phyloP scores from a whole-genome alignment of 2,888 invertebrate genomes.

The Drosophila percnosoma region DNA sequence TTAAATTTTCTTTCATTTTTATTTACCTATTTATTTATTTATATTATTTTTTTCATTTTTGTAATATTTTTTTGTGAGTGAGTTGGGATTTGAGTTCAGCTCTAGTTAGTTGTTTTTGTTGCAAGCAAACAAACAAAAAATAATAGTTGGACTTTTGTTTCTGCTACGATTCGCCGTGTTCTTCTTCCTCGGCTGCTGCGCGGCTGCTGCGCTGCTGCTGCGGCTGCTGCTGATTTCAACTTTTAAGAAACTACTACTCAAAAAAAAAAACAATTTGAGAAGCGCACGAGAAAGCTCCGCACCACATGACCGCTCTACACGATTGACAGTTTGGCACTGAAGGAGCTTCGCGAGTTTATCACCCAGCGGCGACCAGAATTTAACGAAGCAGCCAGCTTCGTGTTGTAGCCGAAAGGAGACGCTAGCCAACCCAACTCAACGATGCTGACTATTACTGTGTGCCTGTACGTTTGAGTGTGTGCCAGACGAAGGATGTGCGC shows the following conservation, averaged over 20 bases:
- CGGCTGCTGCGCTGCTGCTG: slow-evolving; percentile 12
- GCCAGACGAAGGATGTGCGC: slow-evolving; percentile 42
- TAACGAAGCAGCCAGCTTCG: slow-evolving; percentile 20
- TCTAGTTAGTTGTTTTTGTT: slow-evolving; percentile 29
- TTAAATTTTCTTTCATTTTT: slow-evolving; percentile 10
- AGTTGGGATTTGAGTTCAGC: slow-evolving; percentile 31
- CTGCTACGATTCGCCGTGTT: slow-evolving; percentile 28
- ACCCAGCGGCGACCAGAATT: slow-evolving; percentile 22
- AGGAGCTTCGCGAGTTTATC: slow-evolving; percentile 57
- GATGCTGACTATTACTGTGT: slow-evolving; percentile 20
- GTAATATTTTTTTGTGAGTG: background rate
- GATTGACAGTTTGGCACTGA: slow-evolving; percentile 84
- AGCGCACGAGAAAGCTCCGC: slow-evolving; percentile 71
- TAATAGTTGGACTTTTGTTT: slow-evolving; percentile 39
- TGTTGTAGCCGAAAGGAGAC: slow-evolving; percentile 25
- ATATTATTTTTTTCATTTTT: background rate
- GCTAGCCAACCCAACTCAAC: slow-evolving; percentile 27
- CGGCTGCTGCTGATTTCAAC: slow-evolving; percentile 41
- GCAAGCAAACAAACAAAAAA: slow-evolving; percentile 38
- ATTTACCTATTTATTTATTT: background rate
- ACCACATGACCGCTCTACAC: slow-evolving; percentile 82
- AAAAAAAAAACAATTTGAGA: slow-evolving; percentile 65
- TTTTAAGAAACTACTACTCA: slow-evolving; percentile 60
- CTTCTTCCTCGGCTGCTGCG: slow-evolving; percentile 22
- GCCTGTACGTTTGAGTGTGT: slow-evolving; percentile 7